Base-by-base conservation (phyloP, 2,797 vertebrate genomes). In the Heliangelus exortis region DNA sequence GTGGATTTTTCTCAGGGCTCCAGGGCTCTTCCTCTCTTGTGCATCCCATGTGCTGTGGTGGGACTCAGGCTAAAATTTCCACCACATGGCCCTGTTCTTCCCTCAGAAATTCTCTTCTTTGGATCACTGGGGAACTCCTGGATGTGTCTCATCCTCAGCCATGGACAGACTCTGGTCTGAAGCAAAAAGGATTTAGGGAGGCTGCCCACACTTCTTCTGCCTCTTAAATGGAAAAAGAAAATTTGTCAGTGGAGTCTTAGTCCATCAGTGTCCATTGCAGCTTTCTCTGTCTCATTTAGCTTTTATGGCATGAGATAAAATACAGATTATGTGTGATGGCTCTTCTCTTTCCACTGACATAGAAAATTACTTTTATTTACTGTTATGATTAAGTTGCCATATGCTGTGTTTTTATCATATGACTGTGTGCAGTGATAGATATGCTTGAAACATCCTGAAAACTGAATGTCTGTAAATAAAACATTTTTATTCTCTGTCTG, bases 351-450 rank as follows among this genome's bases (percentile, higher is more conserved):
- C 53, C 74, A 34, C 75, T 5, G 2, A 72, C 66, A 76, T 14
- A 76, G 12, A 75, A 80, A 88, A 84, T 69, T 58, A 12, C 71
- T 85, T 91, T 72, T 95, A 85, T 96, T 95, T 96, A 89, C 82
- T 84, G 58, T 55, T 84, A 29, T 62, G 72, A 61, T 90, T 88
- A 50, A 84, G 34, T 45, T 73, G 53, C 89, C 91, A 84, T 88
- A 88, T 92, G 95, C 54, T 86, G 58, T 82, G 76, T 69, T 93
- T 71, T 88, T 54, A n/a, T 65, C 89, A 78, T 83, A 45, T 36
- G 75, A 53, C 78, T 87, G 43, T 0, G 0, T 39, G 43, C 9
- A 72, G 62, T n/a, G 73, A 48, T 45, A 62, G 76, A 54, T 90
- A 33, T 2, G 28, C 66, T 94, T 93, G 80, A n/a, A n/a, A n/a